Base-by-base conservation (phyloP, 2,113 vertebrate genomes). In the Cavia aperea region DNA sequence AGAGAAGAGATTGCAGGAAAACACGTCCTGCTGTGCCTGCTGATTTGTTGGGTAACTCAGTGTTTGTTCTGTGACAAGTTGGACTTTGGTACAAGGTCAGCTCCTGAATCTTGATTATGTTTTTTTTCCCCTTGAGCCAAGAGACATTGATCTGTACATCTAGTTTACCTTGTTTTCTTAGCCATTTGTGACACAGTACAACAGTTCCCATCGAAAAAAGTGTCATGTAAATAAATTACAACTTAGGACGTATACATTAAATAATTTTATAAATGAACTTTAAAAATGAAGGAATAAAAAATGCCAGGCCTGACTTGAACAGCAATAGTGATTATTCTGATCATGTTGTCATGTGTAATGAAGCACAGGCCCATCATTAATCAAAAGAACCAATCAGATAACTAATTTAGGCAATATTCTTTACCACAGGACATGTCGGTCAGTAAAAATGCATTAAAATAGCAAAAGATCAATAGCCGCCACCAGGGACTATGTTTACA, bases 361-460 rank as follows among this genome's bases (percentile, higher is more conserved):
- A 98, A 98, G 98, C 98, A 98, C 97, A 97, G 97, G 96, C 97
- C 97, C 96, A 86, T 98, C 98, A 98, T 98, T 98, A 98, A 99
- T 98, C 98, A 98, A 98, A 98, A 97, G 98, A 97, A 98, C 98
- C 98, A 98, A 99, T 98, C 98, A 98, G 98, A 98, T 98, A 98
- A 98, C 98, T 98, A 98, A 98, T 98, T 98, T 98, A 98, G 98
- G 98, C 98, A 98, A 98, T 98, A 98, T 98, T 98, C 98, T 98
- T 98, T 98, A 98, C 98, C 98, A 98, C 98, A 98, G 97, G 98
- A 98, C 98, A 98, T 97, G 97, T 97, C 96, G 98, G 98, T 98
- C 98, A 98, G 98, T 98, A 98, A 98, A 98, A 98, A 98, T 97
- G 98, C 98, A 98, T 98, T 98, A 98, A 98, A 98, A 98, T 98